Conservation (phyloP, 2,113 vertebrate species). For the Climacteris rufus region DNA sequence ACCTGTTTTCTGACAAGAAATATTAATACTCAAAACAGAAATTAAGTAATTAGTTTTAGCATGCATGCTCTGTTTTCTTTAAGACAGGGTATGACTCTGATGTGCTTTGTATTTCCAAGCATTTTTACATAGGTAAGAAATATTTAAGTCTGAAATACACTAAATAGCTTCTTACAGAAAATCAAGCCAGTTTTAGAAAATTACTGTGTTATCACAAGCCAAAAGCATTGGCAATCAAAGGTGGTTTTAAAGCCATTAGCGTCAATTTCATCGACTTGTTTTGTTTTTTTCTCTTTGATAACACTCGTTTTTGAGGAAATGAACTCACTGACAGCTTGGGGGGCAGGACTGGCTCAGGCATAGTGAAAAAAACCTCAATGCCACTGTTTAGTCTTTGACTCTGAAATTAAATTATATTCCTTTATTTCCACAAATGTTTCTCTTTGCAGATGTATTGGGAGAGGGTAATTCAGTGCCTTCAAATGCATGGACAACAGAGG, state of each 20-base stretch:
- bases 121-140: slow-evolving; percentile 12
- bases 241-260: slow-evolving; percentile 5
- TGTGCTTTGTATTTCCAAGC: not conserved
- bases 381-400: not conserved
- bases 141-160: not conserved
- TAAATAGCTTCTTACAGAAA: not conserved
- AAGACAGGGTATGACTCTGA: not conserved
- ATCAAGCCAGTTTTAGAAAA: not conserved
- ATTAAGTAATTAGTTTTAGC: not conserved
- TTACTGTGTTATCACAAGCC: not conserved
- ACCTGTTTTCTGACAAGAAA: not conserved
- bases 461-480: not conserved
- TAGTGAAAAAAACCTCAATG: not conserved
- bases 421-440: not conserved
- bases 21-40: not conserved
- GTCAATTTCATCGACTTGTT: not conserved
- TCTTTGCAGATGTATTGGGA: not conserved
- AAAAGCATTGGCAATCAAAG: slow-evolving; percentile 35
- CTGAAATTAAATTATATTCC: not conserved
- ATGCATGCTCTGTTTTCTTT: not conserved
- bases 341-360: not conserved
- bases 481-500: not conserved
- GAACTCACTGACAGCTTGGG: slow-evolving; percentile 17
- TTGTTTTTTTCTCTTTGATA: not conserved
- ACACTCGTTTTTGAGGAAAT: slow-evolving; percentile 10